phyloP scores from a whole-genome alignment of 2,113 vertebrate genomes.

The Cebus imitator region DNA sequence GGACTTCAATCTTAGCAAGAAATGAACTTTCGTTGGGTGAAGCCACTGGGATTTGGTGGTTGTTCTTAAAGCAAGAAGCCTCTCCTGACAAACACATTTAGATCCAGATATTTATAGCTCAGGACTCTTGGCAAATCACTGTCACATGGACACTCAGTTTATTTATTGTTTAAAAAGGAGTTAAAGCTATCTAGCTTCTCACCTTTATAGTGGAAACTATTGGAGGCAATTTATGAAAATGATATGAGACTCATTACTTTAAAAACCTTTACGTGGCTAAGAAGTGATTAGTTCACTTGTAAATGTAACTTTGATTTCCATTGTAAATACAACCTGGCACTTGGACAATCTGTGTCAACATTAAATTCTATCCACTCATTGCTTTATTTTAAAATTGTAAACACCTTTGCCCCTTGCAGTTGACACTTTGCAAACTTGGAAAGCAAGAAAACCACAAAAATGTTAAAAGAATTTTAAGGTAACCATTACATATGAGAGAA shows the following conservation, averaged over 20 bases:
- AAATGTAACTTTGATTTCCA: too few species aligned
- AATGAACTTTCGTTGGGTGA: too few species aligned
- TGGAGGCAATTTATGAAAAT: not conserved
- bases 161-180: not conserved
- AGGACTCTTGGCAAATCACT: too few species aligned
- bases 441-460: not conserved
- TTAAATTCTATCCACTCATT: not conserved
- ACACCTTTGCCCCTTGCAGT: not conserved
- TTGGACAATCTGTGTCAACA: not conserved
- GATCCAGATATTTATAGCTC: not conserved
- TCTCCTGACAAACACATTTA: not conserved
- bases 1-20: not conserved
- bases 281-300: not conserved
- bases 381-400: not conserved
- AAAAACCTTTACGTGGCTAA: not conserved
- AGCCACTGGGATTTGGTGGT: not conserved
- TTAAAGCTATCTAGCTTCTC: not conserved
- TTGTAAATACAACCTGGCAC: not conserved
- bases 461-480: not conserved
- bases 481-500: not conserved
- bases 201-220: rapidly evolving
- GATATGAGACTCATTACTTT: not conserved
- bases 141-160: not conserved
- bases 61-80: not conserved
- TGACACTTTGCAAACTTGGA: not conserved